These are phyloP conservation scores for Bombus turneri DNA, from an alignment of 1,140 invertebrate species.

Conservation along the genomic window DNA sequence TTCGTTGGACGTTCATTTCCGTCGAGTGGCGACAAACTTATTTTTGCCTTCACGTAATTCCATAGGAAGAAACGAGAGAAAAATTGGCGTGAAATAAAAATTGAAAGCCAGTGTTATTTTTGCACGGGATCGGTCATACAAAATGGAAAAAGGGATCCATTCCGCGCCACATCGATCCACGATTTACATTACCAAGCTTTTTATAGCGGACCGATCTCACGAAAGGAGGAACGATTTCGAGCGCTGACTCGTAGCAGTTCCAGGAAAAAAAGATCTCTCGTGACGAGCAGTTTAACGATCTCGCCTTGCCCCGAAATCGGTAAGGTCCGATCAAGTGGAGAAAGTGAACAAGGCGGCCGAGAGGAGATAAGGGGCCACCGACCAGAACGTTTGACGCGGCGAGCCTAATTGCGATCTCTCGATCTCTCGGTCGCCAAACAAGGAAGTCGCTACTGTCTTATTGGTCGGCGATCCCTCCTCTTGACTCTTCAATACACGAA, in stretches of 20 bases:
- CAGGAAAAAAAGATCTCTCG: constrained; percentile 34
- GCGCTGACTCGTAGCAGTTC: constrained; percentile 4
- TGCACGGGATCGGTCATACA: neutral
- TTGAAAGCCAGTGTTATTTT: too few relatives aligned
- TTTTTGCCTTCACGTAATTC: too few relatives aligned
- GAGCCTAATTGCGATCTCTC: constrained; percentile 73
- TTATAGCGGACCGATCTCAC: neutral
- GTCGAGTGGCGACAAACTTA: too few relatives aligned
- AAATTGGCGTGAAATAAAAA: too few relatives aligned
- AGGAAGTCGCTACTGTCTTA: constrained; percentile 69
- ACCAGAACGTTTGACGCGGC: constrained; percentile 72
- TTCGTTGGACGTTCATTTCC: too few relatives aligned
- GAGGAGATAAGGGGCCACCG: constrained; percentile 66
- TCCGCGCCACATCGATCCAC: too few relatives aligned
- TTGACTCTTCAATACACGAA: constrained; percentile 59
- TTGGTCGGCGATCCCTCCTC: constrained; percentile 55
- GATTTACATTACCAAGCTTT: neutral
- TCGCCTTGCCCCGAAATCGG: constrained; percentile 60
- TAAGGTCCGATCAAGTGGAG: constrained; percentile 65
- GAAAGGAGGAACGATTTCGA: neutral
- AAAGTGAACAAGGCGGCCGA: constrained; percentile 70
- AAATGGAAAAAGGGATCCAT: neutral
- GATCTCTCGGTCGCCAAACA: constrained; percentile 68
- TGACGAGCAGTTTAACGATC: constrained; percentile 27
- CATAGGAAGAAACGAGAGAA: too few relatives aligned